A percentile compares a stretch with the other conserved stretches of the same genome.
These are phyloP conservation scores for Mormyrops attenuatus DNA, from an alignment of 2,797 vertebrate species.

Conservation along the genomic window DNA sequence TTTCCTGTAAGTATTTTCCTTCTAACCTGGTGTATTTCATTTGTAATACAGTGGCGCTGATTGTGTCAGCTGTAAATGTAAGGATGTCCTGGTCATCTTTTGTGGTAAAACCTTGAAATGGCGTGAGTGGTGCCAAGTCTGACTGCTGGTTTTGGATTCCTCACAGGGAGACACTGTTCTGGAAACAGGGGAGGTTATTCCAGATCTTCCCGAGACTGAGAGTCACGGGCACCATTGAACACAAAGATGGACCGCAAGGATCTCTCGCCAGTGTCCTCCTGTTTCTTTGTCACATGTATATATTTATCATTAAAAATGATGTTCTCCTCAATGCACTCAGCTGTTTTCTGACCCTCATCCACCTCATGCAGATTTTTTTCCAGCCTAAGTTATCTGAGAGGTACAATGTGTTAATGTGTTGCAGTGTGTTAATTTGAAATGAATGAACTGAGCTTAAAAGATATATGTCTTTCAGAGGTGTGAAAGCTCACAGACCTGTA, in stretches of 20 bases:
- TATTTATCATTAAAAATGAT: constrained; percentile 57
- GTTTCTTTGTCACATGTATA: constrained; percentile 46
- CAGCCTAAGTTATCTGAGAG: not conserved
- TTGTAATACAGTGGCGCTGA: not conserved
- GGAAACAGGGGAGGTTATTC: constrained; percentile 80
- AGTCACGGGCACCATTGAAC: constrained; percentile 69
- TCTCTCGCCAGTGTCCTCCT: constrained; percentile 20
- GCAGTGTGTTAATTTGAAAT: not conserved
- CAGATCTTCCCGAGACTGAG: constrained; percentile 62
- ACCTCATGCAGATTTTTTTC: not conserved
- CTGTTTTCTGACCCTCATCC: not conserved
- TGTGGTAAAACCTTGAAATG: not conserved
- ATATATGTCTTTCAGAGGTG: not conserved
- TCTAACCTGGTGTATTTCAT: not conserved
- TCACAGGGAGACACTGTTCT: constrained; percentile 76
- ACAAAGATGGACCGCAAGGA: constrained; percentile 46
- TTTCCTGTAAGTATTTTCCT: constrained; percentile 74
- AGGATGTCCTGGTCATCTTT: too few species aligned
- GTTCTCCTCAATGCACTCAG: not conserved
- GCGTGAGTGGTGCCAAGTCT: not conserved
- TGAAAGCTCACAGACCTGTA: not conserved
- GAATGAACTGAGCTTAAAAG: not conserved
- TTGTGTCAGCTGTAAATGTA: not conserved
- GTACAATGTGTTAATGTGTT: not conserved
- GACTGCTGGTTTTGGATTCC: constrained; percentile 22